A percentile compares a stretch with the other conserved stretches of the same genome.
phyloP scores from a whole-genome alignment of 2,888 invertebrate species.

The Pristionchus maxplancki region DNA sequence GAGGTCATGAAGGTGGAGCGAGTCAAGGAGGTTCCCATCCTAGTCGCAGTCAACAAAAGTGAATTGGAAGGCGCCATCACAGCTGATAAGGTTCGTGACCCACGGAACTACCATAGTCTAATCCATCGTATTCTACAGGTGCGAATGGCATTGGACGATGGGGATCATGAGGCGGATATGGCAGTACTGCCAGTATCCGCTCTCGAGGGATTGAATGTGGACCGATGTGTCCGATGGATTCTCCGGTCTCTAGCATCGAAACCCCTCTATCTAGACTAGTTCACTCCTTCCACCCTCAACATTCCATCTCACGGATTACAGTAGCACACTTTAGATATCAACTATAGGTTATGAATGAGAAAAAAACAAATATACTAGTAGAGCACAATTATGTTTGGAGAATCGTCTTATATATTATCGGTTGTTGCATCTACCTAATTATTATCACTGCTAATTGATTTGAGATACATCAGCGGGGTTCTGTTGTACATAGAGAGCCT shows the following conservation, averaged over 20 bases:
- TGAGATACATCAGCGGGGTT: slow-evolving; percentile 46
- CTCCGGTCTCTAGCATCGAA: slow-evolving; percentile 59
- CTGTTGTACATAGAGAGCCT: slow-evolving; percentile 42
- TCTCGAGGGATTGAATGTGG: slow-evolving; percentile 71
- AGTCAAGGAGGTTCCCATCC: slow-evolving; percentile 67
- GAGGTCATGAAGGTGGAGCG: slow-evolving; percentile 69
- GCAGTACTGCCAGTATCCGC: slow-evolving; percentile 73
- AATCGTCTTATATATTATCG: slow-evolving; percentile 20
- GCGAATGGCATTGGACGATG: slow-evolving; percentile 63
- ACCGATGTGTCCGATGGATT: slow-evolving; percentile 71
- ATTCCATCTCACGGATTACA: slow-evolving; percentile 47
- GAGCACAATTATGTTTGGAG: slow-evolving; percentile 14
- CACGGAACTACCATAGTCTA: neutral
- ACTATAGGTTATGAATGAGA: slow-evolving; percentile 18
- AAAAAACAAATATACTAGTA: neutral
- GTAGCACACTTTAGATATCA: neutral
- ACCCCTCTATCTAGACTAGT: slow-evolving; percentile 49
- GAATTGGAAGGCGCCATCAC: slow-evolving; percentile 70
- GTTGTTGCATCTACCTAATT: slow-evolving; percentile 13
- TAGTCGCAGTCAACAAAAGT: slow-evolving; percentile 74
- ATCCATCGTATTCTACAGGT: slow-evolving; percentile 54
- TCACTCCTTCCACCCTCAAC: neutral
- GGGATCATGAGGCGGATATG: slow-evolving; percentile 68
- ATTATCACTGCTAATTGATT: slow-evolving; percentile 18
- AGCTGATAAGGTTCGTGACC: slow-evolving; percentile 59